phyloP scores from a whole-genome alignment of 2,888 invertebrate species.

The Erynnis tages region DNA sequence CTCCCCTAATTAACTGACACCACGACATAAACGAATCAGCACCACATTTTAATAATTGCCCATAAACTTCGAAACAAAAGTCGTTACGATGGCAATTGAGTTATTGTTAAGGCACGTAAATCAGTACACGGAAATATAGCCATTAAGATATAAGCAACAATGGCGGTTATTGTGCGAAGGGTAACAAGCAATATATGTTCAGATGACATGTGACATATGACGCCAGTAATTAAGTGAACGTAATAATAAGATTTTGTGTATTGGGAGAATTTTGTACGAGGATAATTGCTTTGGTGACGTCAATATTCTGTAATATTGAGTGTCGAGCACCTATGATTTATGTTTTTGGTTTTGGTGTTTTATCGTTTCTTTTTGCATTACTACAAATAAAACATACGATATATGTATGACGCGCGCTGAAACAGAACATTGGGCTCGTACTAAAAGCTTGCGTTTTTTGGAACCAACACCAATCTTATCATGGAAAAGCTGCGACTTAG shows the following conservation, averaged over 20 bases:
- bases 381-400: too few species aligned
- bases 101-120: conserved; percentile 12
- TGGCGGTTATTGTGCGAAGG: neutral
- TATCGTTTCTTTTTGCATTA: too few species aligned
- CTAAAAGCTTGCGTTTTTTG: too few species aligned
- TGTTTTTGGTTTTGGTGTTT: too few species aligned
- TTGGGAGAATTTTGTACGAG: neutral
- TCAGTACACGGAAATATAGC: neutral
- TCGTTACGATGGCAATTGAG: conserved; percentile 43
- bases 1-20: neutral
- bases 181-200: neutral
- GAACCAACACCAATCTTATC: too few species aligned
- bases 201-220: conserved; percentile 2
- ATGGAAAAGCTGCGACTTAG: too few species aligned
- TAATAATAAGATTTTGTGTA: neutral
- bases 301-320: neutral
- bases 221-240: conserved; percentile 2
- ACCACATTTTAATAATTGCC: conserved; percentile 53
- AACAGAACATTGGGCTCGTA: too few species aligned
- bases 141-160: neutral
- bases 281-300: neutral
- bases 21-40: conserved; percentile 8
- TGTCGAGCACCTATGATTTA: too few species aligned
- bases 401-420: too few species aligned
- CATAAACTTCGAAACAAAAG: conserved; percentile 56